Percentiles rank a stretch among this genome's conserved stretches.
These are phyloP conservation scores for Psittacara wagleri DNA, from an alignment of 2,113 vertebrate species.

Conservation along the genomic window DNA sequence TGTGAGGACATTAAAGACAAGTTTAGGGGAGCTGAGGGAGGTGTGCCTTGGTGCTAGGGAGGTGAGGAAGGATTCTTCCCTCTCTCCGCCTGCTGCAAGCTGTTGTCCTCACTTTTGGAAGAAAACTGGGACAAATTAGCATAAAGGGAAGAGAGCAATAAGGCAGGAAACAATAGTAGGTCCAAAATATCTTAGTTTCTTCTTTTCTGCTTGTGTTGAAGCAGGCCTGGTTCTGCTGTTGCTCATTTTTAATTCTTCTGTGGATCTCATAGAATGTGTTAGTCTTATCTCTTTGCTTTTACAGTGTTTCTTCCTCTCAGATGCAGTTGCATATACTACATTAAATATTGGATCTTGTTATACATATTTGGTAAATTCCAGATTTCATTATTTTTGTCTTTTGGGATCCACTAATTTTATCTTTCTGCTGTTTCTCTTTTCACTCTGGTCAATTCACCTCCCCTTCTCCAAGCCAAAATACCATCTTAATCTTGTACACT, in stretches of 20 bases:
- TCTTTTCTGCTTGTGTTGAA: not conserved
- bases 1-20: constrained; percentile 39
- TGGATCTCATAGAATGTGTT: not conserved
- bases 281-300: not conserved
- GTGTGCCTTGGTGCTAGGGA: not conserved
- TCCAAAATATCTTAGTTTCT: not conserved
- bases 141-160: constrained; percentile 29
- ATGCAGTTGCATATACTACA: not conserved
- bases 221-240: not conserved
- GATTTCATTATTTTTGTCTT: not conserved
- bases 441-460: not conserved
- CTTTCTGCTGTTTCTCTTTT: not conserved
- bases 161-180: constrained; percentile 23
- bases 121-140: constrained; percentile 61
- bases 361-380: not conserved
- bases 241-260: not conserved
- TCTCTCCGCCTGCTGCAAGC: constrained; percentile 54
- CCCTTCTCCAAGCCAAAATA: not conserved
- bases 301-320: not conserved
- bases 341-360: not conserved
- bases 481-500: not conserved
- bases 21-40: constrained; percentile 45
- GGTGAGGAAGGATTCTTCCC: constrained; percentile 45
- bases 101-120: constrained; percentile 45
- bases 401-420: not conserved